Base-by-base conservation (phyloP, 2,113 vertebrate species). In the Menidia beryllina region DNA sequence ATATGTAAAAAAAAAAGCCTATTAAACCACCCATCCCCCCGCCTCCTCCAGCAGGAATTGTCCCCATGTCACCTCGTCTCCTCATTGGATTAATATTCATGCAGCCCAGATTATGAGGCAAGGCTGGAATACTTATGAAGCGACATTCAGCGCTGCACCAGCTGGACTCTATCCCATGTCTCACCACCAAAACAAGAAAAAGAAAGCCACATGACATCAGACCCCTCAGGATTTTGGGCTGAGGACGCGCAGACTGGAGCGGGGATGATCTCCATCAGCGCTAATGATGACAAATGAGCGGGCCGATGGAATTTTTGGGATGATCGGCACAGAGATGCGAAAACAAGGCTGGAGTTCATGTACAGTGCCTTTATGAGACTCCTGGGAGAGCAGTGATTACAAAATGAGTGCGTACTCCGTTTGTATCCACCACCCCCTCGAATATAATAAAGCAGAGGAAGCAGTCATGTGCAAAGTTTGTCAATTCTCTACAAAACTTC, bases 51-150 rank as follows among this genome's bases (percentile, higher is more conserved):
- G 51, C 70, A 80, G 54, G 60, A 83, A 88, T 70, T 27, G 48
- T 82, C 92, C 86, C 78, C 85, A 52, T 56, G 85, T 79, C 36
- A 58, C 62, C 55, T 75, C 76, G 80, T 83, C 80, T 84, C 49
- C 77, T 86, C 76, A 84, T 86, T 83, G 66, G 72, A 65, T 85
- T 54, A 48, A 82, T 17, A n/a, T 78, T 89, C 88, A 90, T 74
- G 79, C 74, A 83, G 74, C 45, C 70, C 25, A 71, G 82, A 87
- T 88, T 86, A 87, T 67, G 69, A 79, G 77, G 52, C 62, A 56
- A 77, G 88, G 55, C 82, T 55, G 15, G 82, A 88, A 88, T 90
- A 84, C 76, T 84, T 80, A 86, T 69, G 75, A 84, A 69, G 72
- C 73, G 6, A 24, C 57, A 55, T 82, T 87, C 70, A 72, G 69